phyloP scores from a whole-genome alignment of 2,113 vertebrate genomes.

The Muntiacus muntjak region DNA sequence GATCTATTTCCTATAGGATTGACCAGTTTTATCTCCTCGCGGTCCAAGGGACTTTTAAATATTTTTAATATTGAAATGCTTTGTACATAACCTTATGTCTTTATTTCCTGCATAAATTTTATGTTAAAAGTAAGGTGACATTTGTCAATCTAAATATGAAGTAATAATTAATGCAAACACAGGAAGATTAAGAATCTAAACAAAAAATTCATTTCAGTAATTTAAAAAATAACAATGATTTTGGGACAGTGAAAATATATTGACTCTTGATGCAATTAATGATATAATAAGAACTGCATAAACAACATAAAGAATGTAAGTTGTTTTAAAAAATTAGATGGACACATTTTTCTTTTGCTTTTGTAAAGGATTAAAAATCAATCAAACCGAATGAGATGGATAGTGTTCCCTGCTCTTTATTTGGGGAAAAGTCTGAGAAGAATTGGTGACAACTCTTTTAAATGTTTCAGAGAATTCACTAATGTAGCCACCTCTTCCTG shows the following conservation, averaged over 20 bases:
- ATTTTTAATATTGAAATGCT: background rate
- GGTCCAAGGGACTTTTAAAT: fast-evolving
- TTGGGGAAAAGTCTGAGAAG: background rate
- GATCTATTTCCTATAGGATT: background rate
- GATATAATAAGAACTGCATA: background rate
- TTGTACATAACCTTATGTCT: background rate
- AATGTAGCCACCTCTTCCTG: background rate
- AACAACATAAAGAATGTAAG: background rate
- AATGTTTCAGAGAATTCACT: background rate
- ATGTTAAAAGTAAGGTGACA: background rate
- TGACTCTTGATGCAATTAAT: background rate
- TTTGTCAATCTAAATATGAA: background rate
- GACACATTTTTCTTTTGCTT: background rate
- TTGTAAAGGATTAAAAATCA: background rate
- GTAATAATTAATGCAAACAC: background rate
- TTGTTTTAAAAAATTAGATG: background rate
- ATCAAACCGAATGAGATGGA: background rate
- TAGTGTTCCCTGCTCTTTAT: background rate
- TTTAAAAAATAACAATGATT: background rate
- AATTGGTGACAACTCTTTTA: background rate
- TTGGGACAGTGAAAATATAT: background rate
- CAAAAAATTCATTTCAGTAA: background rate
- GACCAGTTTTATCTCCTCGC: background rate
- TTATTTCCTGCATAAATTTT: background rate
- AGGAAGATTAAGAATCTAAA: background rate